phyloP scores from a whole-genome alignment of 2,113 vertebrate genomes.

The Brevimyrus niger region DNA sequence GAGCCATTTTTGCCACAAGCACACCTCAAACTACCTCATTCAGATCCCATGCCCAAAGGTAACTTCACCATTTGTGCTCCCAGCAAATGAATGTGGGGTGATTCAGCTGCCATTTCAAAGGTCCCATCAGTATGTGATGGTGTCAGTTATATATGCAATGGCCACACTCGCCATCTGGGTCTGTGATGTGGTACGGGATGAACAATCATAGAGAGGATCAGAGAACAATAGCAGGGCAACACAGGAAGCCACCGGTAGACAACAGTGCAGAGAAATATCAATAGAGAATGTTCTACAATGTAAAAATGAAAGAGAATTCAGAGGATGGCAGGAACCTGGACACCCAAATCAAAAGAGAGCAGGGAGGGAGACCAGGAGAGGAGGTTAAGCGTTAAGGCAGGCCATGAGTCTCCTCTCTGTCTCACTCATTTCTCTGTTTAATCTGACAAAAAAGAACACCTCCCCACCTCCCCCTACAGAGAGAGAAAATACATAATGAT shows the following conservation, averaged over 20 bases:
- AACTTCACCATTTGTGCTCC: background rate
- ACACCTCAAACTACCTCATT: background rate
- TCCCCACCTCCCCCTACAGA: background rate
- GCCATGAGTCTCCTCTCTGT: constrained; percentile 7
- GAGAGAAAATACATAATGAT: background rate
- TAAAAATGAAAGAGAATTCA: background rate
- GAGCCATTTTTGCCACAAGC: background rate
- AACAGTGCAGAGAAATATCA: background rate
- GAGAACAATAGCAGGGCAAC: background rate
- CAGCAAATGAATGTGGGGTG: background rate
- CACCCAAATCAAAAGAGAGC: background rate
- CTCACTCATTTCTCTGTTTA: constrained; percentile 13
- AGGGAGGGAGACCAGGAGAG: background rate
- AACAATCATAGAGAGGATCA: background rate
- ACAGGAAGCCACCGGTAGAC: background rate
- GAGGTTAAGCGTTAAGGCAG: background rate
- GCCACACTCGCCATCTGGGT: constrained; percentile 7
- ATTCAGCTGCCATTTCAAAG: background rate
- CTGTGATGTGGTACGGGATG: background rate
- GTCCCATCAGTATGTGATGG: background rate
- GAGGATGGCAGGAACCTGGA: background rate
- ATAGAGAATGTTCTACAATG: background rate
- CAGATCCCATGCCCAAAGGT: background rate
- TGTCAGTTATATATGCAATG: background rate
- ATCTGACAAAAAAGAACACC: constrained; percentile 20